Evolutionary conservation across 2,888 invertebrate species (phyloP), one percentile per base, ranked within the genome.

Genomic region (Conchocele bisecta): DNA sequence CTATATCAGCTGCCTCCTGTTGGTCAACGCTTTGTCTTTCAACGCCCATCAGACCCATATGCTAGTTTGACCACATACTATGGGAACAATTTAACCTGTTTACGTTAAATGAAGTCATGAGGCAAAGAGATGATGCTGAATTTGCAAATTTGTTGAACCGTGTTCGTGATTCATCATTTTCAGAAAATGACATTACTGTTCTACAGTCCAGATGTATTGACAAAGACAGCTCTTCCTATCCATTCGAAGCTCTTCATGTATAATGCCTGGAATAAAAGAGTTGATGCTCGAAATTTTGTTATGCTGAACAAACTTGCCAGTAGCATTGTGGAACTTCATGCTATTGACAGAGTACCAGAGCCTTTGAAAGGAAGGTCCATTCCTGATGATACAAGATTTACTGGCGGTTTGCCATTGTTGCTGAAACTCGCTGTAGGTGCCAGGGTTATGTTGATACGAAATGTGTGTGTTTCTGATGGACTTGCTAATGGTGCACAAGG

Each of bases 401-500:
- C 57, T 11, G 57, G 57, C 13, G 42, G 57, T 17, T 17, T 57
- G 7, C n/a, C 57, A 42, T 5, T 7, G 20, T 28, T 26, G 3
- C 6, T 57, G 29, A 6, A 4, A 7, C 5, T 57, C 6, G 28
- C 41, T 17, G 24, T 42, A 11, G 42, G 57, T 5, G 41, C 57
- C 11, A 57, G 42, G 17, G 57, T 57, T 4, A 57, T 41, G 17
- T 15, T 57, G 5, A 57, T 22, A 4, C 5, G 57, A 9, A 57
- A 57, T 41, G 26, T 57, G 24, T 41, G 44, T 42, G 57, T 57
- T 26, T 28, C 41, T 5, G 57, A 42, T 42, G 57, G 57, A 5
- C 29, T 57, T 6, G 29, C 41, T 15, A 57, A 57, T 57, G 57
- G 42, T n/a, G 17, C 42, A 17, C 57, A 42, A 42, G 57, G 57